These are phyloP conservation scores for Harpegnathos saltator DNA, from an alignment of 1,140 invertebrate genomes.

Conservation along the genomic window DNA sequence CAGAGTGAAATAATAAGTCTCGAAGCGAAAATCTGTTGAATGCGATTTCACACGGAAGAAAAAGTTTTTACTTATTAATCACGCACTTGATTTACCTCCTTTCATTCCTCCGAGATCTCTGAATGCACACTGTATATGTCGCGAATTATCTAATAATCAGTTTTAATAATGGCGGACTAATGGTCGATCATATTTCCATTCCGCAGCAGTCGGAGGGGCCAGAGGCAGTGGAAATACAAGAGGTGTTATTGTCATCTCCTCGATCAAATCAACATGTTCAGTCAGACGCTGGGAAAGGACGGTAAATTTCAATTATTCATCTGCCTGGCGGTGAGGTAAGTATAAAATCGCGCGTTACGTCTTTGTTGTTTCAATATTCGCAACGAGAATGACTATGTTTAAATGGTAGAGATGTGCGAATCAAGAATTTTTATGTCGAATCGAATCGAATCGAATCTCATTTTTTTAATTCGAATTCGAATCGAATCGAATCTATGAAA, in stretches of 20 bases:
- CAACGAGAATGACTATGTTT: no score
- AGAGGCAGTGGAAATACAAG: no score
- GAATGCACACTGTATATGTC: neutral
- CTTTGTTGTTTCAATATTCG: neutral
- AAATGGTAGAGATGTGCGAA: no score
- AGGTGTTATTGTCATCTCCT: constrained; percentile 92
- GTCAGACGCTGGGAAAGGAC: constrained; percentile 97
- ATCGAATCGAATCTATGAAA: no score
- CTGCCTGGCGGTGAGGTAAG: constrained; percentile 89
- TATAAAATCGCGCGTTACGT: neutral
- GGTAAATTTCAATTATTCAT: constrained; percentile 99
- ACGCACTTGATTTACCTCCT: constrained; percentile 11
- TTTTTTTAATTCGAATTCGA: no score
- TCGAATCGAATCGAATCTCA: no score
- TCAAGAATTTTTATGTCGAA: no score
- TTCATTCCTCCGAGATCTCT: neutral
- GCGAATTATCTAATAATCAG: neutral
- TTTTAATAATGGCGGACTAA: neutral
- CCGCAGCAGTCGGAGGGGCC: no score
- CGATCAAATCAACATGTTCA: constrained; percentile 94
- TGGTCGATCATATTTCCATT: neutral
- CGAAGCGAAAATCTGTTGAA: neutral
- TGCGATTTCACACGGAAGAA: neutral
- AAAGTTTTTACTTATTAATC: neutral
- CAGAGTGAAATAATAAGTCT: neutral